A percentile compares a stretch with the other conserved stretches of the same genome.
Conservation (phyloP, 2,888 invertebrate species). For the Cyclophora punctaria region DNA sequence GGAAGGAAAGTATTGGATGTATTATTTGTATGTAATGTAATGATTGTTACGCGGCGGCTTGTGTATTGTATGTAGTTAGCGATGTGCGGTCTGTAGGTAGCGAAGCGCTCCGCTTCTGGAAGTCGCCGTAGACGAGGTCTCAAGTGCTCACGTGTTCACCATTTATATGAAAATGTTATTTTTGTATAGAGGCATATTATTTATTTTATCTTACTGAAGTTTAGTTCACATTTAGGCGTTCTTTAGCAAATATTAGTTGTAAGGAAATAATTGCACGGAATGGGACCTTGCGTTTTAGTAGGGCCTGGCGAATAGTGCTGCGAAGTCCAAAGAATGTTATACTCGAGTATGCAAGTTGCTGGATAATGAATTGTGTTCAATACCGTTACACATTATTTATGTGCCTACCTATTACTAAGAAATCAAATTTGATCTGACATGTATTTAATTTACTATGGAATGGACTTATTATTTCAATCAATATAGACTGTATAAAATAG, state of each 20-base stretch:
- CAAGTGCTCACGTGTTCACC: conserved; percentile 67
- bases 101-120: conserved; percentile 15
- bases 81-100: conserved; percentile 10
- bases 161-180: conserved; percentile 58
- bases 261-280: conserved; percentile 59
- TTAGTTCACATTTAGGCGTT: conserved; percentile 57
- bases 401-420: conserved; percentile 18
- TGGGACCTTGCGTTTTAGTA: conserved; percentile 69
- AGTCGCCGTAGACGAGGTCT: conserved; percentile 34
- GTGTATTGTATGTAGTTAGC: neutral
- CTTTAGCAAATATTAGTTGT: conserved; percentile 60
- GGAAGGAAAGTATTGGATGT: neutral
- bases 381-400: conserved; percentile 15
- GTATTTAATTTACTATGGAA: conserved; percentile 22
- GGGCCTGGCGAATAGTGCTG: conserved; percentile 62
- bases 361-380: conserved; percentile 27
- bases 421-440: conserved; percentile 36
- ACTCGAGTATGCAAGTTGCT: conserved; percentile 44
- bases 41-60: neutral
- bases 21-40: conserved; percentile 5
- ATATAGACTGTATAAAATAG: conserved; percentile 45
- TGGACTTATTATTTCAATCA: conserved; percentile 18
- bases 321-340: conserved; percentile 69
- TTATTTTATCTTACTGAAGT: conserved; percentile 59
- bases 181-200: conserved; percentile 73